These are phyloP conservation scores for Bombyx mori DNA, from an alignment of 1,140 invertebrate species.

Conservation along the genomic window ASM3026992v2 NC_085107.1:13956001-13956500, in stretches of 20 bases:
- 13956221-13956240: no score
- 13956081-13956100: conserved; percentile 53
- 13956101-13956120: conserved; percentile 49
- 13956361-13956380: conserved; percentile 46
- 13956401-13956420: conserved; percentile 53
- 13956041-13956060: conserved; percentile 46
- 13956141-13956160: conserved; percentile 55
- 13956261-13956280: no score
- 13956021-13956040: background rate
- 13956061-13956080: conserved; percentile 43
- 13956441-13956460: background rate
- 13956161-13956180: conserved; percentile 22
- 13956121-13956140: conserved; percentile 43
- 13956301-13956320: no score
- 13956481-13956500: background rate
- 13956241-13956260: no score
- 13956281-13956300: no score
- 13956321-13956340: background rate
- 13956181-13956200: no score
- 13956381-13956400: conserved; percentile 39
- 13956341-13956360: conserved; percentile 26
- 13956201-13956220: no score
- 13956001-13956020: background rate
- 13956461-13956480: no score
- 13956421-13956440: conserved; percentile 51